A percentile compares a stretch with the other conserved stretches of the same genome.
Evolutionary conservation across 2,113 vertebrate genomes (phyloP).

Genomic region (Mormyrus iriodes): DNA sequence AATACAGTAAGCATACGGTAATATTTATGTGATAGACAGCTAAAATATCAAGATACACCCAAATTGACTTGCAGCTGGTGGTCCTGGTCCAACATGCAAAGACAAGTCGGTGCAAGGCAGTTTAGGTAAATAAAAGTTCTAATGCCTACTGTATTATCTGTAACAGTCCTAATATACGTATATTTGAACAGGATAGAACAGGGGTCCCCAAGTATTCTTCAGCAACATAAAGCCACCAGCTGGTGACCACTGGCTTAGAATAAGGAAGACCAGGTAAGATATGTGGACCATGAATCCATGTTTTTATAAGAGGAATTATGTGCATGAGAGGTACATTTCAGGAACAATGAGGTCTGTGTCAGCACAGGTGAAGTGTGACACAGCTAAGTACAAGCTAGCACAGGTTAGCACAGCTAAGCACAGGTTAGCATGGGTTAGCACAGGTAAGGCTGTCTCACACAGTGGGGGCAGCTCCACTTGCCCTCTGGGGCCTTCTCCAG

Average conservation of each 20-base stretch:
- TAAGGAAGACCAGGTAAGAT: not conserved
- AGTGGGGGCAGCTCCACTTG: constrained; percentile 98
- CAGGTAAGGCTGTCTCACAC: constrained; percentile 65
- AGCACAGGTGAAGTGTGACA: not conserved
- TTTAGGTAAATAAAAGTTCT: not conserved
- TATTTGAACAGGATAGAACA: not conserved
- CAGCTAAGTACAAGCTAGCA: not conserved
- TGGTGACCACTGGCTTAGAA: not conserved
- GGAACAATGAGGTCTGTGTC: not conserved
- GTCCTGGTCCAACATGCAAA: not conserved
- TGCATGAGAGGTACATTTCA: not conserved
- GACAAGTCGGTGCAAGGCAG: not conserved
- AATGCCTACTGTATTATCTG: not conserved
- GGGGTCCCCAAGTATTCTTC: not conserved
- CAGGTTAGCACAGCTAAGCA: not conserved
- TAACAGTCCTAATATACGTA: not conserved
- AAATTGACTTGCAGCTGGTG: not conserved
- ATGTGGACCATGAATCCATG: not conserved
- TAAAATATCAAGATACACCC: not conserved
- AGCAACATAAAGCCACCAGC: not conserved
- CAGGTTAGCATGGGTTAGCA: not conserved
- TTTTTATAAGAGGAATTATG: not conserved
- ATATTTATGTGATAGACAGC: not conserved
- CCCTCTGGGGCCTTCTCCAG: constrained; percentile 95
- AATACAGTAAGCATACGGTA: not conserved